phyloP scores from a whole-genome alignment of 1,140 invertebrate genomes.

The Cotesia glomerata region DNA sequence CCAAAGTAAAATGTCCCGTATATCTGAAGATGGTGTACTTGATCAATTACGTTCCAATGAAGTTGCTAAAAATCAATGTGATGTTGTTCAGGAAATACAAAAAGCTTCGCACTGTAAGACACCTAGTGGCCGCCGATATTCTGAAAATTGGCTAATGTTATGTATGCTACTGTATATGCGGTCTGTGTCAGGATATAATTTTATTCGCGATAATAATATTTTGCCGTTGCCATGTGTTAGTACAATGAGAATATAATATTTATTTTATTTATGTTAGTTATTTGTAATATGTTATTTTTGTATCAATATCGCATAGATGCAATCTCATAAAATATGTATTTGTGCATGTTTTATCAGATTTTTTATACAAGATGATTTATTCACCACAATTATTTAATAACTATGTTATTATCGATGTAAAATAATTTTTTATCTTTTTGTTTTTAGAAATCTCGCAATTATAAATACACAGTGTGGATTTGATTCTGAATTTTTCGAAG shows the following conservation, averaged over 20 bases:
- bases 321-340: constrained; percentile 13
- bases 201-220: constrained; percentile 34
- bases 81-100: constrained; percentile 25
- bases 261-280: no score
- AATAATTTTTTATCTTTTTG: neutral
- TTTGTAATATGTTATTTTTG: no score
- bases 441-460: constrained; percentile 19
- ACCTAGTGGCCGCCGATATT: neutral
- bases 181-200: constrained; percentile 32
- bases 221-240: constrained; percentile 29
- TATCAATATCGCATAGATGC: neutral
- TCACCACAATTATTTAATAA: neutral
- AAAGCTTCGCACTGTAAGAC: constrained; percentile 18
- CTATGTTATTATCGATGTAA: neutral
- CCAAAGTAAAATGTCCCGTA: neutral
- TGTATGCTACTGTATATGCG: constrained; percentile 36
- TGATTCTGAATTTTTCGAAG: constrained; percentile 30
- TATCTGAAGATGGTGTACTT: constrained; percentile 1
- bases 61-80: constrained; percentile 2
- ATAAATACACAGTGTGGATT: constrained; percentile 25
- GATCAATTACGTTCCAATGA: constrained; percentile 36
- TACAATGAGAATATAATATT: constrained; percentile 27
- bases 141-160: constrained; percentile 34
- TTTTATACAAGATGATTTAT: no score
- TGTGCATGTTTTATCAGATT: no score